Conservation (phyloP, 2,888 invertebrate species). For the Chymomyza caudatula region DNA sequence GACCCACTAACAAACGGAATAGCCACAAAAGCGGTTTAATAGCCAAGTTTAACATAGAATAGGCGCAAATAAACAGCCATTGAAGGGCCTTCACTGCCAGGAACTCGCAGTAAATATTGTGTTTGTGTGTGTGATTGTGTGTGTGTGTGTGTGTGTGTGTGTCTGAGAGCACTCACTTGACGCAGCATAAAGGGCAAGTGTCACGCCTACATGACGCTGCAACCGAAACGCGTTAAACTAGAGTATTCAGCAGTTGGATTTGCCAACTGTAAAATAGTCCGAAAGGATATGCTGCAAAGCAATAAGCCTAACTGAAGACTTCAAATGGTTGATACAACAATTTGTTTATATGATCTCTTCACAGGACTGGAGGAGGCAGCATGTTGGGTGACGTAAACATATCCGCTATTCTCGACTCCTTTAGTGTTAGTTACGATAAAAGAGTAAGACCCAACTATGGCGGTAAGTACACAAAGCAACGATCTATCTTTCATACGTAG, state of each 20-base stretch:
- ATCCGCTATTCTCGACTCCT: slow-evolving; percentile 95
- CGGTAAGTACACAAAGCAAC: slow-evolving; percentile 83
- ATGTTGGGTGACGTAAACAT: slow-evolving; percentile 96
- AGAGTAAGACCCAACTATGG: slow-evolving; percentile 99
- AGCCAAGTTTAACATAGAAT: slow-evolving; percentile 71
- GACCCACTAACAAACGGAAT: slow-evolving; percentile 44
- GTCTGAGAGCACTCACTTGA: slow-evolving; percentile 50
- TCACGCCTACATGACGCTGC: slow-evolving; percentile 30
- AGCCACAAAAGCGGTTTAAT: slow-evolving; percentile 70
- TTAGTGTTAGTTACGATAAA: slow-evolving; percentile 98
- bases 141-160: slow-evolving; percentile 28
- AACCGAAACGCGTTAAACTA: neutral
- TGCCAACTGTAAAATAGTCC: too few species aligned
- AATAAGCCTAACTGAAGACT: too few species aligned
- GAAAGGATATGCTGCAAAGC: too few species aligned
- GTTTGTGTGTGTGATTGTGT: slow-evolving; percentile 14
- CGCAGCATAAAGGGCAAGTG: slow-evolving; percentile 62
- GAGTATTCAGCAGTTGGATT: neutral
- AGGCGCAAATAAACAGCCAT: slow-evolving; percentile 69
- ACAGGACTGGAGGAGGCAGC: slow-evolving; percentile 80
- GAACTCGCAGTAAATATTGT: slow-evolving; percentile 36
- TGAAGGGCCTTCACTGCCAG: slow-evolving; percentile 45
- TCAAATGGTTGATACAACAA: too few species aligned
- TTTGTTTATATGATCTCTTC: slow-evolving; percentile 19
- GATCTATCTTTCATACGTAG: neutral